A percentile compares a stretch with the other conserved stretches of the same genome.
phyloP scores from a whole-genome alignment of 2,113 vertebrate genomes.

The Phaethornis superciliosus region DNA sequence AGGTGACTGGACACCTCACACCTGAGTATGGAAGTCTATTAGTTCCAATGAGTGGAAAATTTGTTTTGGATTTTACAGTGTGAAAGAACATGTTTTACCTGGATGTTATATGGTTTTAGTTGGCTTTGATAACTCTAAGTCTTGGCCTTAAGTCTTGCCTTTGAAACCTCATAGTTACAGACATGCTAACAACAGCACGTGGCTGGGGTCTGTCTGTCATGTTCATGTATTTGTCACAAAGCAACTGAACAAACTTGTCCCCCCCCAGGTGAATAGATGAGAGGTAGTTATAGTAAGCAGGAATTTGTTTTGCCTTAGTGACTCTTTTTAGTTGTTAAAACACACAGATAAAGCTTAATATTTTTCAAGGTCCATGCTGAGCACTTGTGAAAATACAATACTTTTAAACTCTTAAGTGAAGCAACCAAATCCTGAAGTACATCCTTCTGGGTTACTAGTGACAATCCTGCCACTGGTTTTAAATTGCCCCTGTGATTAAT shows the following conservation, averaged over 20 bases:
- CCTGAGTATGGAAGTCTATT: not conserved
- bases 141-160: not conserved
- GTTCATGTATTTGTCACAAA: not conserved
- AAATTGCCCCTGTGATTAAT: not conserved
- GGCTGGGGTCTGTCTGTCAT: not conserved
- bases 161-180: not conserved
- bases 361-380: not conserved
- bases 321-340: not conserved
- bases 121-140: not conserved
- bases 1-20: not conserved
- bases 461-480: not conserved
- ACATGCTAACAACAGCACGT: not conserved
- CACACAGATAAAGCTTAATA: not conserved
- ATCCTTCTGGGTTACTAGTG: not conserved
- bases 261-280: not conserved
- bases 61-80: not conserved
- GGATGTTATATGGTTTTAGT: not conserved
- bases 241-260: not conserved
- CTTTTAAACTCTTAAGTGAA: not conserved
- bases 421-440: not conserved
- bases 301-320: not conserved
- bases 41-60: not conserved
- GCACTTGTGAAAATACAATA: not conserved
- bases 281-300: not conserved
- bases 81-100: not conserved